Evolutionary conservation across 2,113 vertebrate species (phyloP), one percentile per base, ranked within the genome.

Genomic region (Dicerorhinus sumatrensis): DNA sequence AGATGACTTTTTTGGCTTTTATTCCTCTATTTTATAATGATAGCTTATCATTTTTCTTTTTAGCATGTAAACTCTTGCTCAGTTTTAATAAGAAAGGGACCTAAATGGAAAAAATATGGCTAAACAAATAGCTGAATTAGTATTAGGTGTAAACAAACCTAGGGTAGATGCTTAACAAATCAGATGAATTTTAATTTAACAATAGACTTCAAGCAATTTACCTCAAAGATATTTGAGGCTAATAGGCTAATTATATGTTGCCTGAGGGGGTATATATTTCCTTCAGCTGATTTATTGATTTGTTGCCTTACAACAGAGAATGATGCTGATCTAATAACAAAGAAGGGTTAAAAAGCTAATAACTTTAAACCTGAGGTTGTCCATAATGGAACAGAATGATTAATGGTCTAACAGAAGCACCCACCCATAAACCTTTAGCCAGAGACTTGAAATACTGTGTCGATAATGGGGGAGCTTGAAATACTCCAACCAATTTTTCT

Each of bases 301-400:
- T 92, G 91, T 79, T 98, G 77, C n/a, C 67, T 98, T 97, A 93
- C 93, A 96, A 92, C 82, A 86, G 84, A 88, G 97, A 96, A 95
- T 72, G 89, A 87, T 92, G 85, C 58, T 58, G 20, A 85, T 97
- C 72, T 97, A 98, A 98, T 98, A 97, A 98, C 83, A 65, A 93
- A 94, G 73, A 97, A 97, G 85, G 69, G 96, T 97, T 97, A 97
- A 93, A 92, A 97, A 94, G 95, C 77, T 93, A 97, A 96, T 92
- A 93, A 86, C 79, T 97, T 94, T 82, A 89, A 93, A 93, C 56
- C 42, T 7, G 5, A 87, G 65, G 62, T 79, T 95, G 69, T 96
- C 91, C 75, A 31, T 96, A 96, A 97, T 33, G 79, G 39, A 95
- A 51, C 27, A 65, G 82, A 87, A 80, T 97, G 93, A 97, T 94